Conservation (phyloP, 1,140 invertebrate species). For the Monomorium pharaonis region DNA sequence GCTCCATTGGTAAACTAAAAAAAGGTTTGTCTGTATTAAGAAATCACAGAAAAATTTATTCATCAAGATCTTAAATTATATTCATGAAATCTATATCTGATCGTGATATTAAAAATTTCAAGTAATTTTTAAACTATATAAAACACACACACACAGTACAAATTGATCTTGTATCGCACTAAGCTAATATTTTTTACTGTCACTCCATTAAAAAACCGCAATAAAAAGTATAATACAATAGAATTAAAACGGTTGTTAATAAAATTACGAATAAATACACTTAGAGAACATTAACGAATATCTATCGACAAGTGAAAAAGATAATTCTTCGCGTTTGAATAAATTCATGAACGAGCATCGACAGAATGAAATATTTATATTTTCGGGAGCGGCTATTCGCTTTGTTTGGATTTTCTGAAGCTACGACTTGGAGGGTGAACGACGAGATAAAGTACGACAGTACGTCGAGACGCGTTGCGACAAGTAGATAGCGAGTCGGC, state of each 20-base stretch:
- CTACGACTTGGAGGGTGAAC: neutral
- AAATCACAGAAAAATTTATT: neutral
- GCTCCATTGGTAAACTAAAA: too few species aligned
- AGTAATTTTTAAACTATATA: too few species aligned
- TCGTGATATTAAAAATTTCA: neutral
- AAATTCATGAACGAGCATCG: neutral
- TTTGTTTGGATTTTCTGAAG: slow-evolving; percentile 4
- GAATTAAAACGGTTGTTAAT: neutral
- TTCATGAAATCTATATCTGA: neutral
- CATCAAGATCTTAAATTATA: neutral
- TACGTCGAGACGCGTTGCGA: neutral
- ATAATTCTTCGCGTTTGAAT: neutral
- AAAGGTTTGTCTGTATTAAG: too few species aligned
- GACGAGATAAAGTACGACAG: neutral
- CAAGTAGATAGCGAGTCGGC: neutral
- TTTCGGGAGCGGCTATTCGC: neutral
- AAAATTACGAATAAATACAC: neutral
- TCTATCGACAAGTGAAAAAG: neutral
- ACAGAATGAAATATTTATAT: neutral
- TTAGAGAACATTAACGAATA: neutral
- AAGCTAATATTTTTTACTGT: neutral
- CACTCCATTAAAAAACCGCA: neutral
- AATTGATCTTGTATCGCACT: neutral
- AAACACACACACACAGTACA: too few species aligned
- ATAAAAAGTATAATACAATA: neutral